Evolutionary conservation across 2,888 invertebrate species (phyloP).

Genomic region (Drepana falcataria): DNA sequence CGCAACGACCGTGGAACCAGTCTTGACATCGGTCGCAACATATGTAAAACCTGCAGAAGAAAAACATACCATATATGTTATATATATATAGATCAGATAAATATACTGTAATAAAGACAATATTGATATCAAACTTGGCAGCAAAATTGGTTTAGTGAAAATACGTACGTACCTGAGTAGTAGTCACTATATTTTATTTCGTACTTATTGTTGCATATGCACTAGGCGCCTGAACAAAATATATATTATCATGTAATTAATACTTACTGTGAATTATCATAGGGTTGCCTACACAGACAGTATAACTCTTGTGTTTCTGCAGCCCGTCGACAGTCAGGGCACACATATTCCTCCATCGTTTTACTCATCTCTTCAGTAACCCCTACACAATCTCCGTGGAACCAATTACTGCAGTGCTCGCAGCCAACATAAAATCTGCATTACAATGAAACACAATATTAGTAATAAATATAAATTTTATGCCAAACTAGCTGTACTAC

Average conservation of each 20-base stretch:
- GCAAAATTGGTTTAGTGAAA: too few relatives aligned
- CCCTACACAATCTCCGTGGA: conserved; percentile 97
- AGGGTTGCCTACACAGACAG: conserved; percentile 97
- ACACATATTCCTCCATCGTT: conserved; percentile 92
- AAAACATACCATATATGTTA: conserved; percentile 7
- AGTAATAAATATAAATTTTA: too few relatives aligned
- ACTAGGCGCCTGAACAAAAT: too few relatives aligned
- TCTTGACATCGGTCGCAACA: conserved; percentile 99
- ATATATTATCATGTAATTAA: background rate
- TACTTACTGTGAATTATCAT: conserved; percentile 96
- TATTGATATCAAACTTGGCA: too few relatives aligned
- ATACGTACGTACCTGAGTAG: too few relatives aligned
- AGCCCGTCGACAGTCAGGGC: conserved; percentile 90
- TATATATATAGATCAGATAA: background rate
- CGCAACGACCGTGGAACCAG: conserved; percentile 99
- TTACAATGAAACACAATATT: conserved; percentile 8
- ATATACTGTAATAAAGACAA: too few relatives aligned
- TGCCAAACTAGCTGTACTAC: too few relatives aligned
- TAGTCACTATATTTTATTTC: too few relatives aligned
- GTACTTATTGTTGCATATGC: too few relatives aligned
- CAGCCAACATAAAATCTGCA: conserved; percentile 97
- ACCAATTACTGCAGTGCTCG: conserved; percentile 98
- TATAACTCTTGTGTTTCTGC: conserved; percentile 94
- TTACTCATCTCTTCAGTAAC: conserved; percentile 95
- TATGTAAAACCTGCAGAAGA: conserved; percentile 92